Base-by-base conservation (phyloP, 2,797 vertebrate genomes). In the Danio kyathit region DNA sequence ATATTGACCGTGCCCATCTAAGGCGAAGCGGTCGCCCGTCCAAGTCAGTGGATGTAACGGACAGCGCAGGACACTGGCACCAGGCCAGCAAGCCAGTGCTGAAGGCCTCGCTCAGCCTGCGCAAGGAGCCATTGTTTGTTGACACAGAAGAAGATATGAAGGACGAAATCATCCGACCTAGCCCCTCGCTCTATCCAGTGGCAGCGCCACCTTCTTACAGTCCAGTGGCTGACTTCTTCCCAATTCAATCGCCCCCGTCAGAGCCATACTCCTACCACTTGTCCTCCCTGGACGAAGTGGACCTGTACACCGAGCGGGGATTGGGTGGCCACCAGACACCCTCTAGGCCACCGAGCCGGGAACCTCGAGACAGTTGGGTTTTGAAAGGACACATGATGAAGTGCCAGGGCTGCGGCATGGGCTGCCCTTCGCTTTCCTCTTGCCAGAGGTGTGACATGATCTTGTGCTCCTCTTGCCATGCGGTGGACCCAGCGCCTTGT, bases 21-120 rank as follows among this genome's bases (percentile, higher is more conserved):
- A 96, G 98, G 85, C 94, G 96, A 56, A 94, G 97, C n/a, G 95
- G 96, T 85, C 96, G 97, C 41, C 95, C 97, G 0, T 99, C 97
- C 3, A 96, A 97, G 84, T 98, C 97, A 0, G 96, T 99, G 88
- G 98, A 99, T n/a, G 90, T 97, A 0, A 98, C 97, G 0, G 97
- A 99, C 83, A 95, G 95, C 29, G 97, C 98, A 8, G 97, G 95
- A 66, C 96, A 96, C 63, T 97, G 97, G 97, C 97, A 98, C 88
- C 93, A 92, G 63, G 94, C 94, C 88, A 94, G 80, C 86, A 98
- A 97, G 73, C 96, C 96, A 0, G 95, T 97, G 2, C 86, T 98
- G 87, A 97, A 96, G 91, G 92, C 96, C 71, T 96, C 97, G 0
- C 78, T 97, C 88, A 98, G 96, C 86, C 93, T 98, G 84, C 93